Conservation (phyloP, 2,113 vertebrate genomes). For the Gavia stellata region DNA sequence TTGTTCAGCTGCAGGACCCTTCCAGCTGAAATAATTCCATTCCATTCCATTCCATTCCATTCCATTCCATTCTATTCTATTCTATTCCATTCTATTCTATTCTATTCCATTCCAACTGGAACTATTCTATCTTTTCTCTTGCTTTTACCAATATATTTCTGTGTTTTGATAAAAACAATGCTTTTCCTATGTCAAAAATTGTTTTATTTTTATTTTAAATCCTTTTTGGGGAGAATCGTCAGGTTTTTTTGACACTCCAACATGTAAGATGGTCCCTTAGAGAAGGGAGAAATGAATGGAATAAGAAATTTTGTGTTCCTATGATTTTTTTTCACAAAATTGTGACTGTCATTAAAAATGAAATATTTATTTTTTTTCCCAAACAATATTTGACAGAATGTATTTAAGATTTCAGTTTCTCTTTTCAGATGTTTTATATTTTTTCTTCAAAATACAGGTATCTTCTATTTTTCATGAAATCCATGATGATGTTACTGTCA, state of each 20-base stretch:
- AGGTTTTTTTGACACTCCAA: background rate
- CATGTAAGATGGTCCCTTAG: background rate
- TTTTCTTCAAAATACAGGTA: background rate
- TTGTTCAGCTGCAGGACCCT: too few relatives aligned
- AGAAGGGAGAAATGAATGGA: background rate
- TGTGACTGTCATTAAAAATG: background rate
- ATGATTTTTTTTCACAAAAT: background rate
- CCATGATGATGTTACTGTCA: background rate
- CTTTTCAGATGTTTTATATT: background rate
- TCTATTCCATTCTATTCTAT: background rate
- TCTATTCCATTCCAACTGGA: background rate
- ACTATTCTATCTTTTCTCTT: background rate
- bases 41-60: background rate
- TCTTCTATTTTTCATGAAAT: background rate
- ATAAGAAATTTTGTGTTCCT: background rate
- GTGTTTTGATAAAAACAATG: background rate
- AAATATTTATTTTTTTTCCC: rapidly evolving
- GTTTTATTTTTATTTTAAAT: background rate
- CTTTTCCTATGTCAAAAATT: background rate
- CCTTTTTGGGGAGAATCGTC: background rate
- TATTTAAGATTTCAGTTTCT: background rate
- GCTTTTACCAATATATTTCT: background rate
- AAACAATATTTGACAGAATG: background rate
- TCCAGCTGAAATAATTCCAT: background rate
- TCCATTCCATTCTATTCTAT: background rate